Base-by-base conservation (phyloP, 2,888 invertebrate genomes). In the Brachynemurus nebulosus region DNA sequence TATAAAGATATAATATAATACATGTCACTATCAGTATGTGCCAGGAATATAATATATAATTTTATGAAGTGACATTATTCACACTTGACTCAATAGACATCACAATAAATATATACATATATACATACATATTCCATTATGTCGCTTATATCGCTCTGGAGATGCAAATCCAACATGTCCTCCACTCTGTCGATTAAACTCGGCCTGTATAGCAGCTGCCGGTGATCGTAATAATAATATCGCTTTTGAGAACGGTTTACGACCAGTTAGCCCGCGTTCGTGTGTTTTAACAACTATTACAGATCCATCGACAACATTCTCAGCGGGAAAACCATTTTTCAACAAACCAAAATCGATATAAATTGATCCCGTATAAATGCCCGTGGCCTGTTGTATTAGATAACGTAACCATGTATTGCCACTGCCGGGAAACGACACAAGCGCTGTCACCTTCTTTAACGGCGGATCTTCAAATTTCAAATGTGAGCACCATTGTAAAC, bases 391-490 rank as follows among this genome's bases (percentile, higher is more conserved):
- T 59, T 86, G 85, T 37, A 86, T 60, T 34, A 86, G 63, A 59
- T 86, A 86, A 45, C 86, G 64, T 12, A 86, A 63, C 86, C 86
- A 86, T 17, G 86, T 86, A 58, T 86, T 86, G 1, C 86, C 86
- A 57, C 84, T 85, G n/a, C 86, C 86, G 4, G 86, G 86, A 60
- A 80, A 84, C 0, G 83, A 84, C 1, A 78, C 84, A 23, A 86
- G 63, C 1, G 85, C 86, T 19, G 37, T 37, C 1, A 74, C 70
- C 7, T 72, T 66, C 1, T 69, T 66, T 8, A 71, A 70, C 0
- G 76, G 71, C 0, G 67, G 63, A 25, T 57, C 52, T 7, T 56
- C 46, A 47, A 54, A 71, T 21, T 59, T 64, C 36, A 74, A 56
- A 40, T 69, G 67, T 48, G 67, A 64, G 52, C 74, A 76, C 76